These are phyloP conservation scores for Euura lappo DNA, from an alignment of 1,140 invertebrate genomes.

Conservation along the genomic window DNA sequence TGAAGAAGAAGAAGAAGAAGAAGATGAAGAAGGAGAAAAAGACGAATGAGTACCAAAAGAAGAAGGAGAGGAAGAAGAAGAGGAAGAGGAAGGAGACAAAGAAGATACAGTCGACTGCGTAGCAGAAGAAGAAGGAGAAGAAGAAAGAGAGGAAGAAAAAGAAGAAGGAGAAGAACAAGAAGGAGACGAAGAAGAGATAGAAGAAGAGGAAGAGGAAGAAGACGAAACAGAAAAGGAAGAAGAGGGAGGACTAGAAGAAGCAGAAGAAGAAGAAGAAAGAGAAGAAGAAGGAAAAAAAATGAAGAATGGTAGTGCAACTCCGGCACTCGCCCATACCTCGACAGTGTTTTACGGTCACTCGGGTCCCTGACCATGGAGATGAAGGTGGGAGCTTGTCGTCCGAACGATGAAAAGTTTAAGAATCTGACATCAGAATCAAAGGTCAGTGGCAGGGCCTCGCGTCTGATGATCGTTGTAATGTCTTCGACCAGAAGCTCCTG, in stretches of 20 bases:
- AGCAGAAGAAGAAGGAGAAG: no score
- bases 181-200: background rate
- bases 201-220: background rate
- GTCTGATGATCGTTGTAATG: conserved; percentile 61
- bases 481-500: conserved; percentile 65
- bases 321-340: conserved; percentile 32
- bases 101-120: no score
- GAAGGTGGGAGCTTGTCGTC: conserved; percentile 67
- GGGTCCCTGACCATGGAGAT: conserved; percentile 73
- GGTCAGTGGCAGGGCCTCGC: conserved; percentile 65
- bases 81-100: background rate
- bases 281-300: no score
- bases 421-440: conserved; percentile 72
- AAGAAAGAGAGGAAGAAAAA: background rate
- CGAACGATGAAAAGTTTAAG: conserved; percentile 69
- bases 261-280: background rate
- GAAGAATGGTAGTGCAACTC: no score
- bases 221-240: no score
- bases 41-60: background rate
- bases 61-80: background rate
- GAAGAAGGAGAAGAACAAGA: background rate
- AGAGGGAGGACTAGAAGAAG: no score
- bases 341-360: conserved; percentile 51
- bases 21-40: background rate
- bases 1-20: background rate